Evolutionary conservation across 2,888 invertebrate species (phyloP), one percentile per base, ranked within the genome.

Genomic region (Cerastoderma edule): DNA sequence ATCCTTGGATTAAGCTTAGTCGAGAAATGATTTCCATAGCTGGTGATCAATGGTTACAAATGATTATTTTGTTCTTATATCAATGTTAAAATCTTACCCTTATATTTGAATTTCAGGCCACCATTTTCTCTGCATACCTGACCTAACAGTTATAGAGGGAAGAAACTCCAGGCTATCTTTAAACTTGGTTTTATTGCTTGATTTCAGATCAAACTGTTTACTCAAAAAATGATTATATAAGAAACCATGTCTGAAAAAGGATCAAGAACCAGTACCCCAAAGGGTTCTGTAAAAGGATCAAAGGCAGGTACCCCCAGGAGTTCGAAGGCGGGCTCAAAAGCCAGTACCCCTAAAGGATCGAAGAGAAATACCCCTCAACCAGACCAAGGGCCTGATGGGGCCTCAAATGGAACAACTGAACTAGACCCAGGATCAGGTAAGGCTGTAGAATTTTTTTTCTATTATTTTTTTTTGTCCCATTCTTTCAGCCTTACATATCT

Each of bases 281-380:
- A 80, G 10, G 84, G 81, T 33, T 84, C 87, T 70, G 83, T 82
- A 32, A 84, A 82, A 53, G 83, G 83, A 3, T 80, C 83, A 16
- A 72, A 83, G 10, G 78, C 79, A 22, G 79, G 79, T n/a, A 72
- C 79, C 16, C 71, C 70, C n/a, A 67, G 73, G 27, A 78, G 77
- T 32, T 86, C 87, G 5, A 85, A 85, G 30, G 68, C 72, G 53
- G 76, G 86, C 30, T 86, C 86, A n/a, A 87, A 87, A 72, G 80
- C 85, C 39, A 85, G 80, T 50, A 88, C 88, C n/a, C 88, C 88
- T 24, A 88, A 86, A 68, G 87, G 86, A 53, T 88, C 88, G 5
- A 88, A 88, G 67, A 82, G 85, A 50, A 85, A 76, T 48, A 87
- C 87, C 10, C 86, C 87, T 19, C 67, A 81, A 13, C 85, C 84